Percentiles rank a stretch among this genome's conserved stretches.
Evolutionary conservation across 1,140 invertebrate genomes (phyloP).

Genomic region (Cepaea nemoralis): DNA sequence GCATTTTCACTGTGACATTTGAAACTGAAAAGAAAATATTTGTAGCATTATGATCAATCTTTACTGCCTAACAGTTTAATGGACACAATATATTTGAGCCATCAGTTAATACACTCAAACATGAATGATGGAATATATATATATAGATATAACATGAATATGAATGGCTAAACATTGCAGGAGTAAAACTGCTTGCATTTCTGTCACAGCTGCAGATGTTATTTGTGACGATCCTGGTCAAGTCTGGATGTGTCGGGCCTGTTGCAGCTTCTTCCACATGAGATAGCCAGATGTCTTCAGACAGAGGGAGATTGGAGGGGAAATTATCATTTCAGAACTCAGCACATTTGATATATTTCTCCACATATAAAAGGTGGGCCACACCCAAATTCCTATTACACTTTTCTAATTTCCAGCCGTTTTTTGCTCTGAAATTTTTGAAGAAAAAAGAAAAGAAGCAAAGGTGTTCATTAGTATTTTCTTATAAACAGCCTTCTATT

Average conservation of each 20-base stretch:
- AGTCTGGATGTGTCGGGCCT: conserved; percentile 36
- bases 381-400: conserved; percentile 40
- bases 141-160: too few relatives aligned
- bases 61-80: too few relatives aligned
- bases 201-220: conserved; percentile 1
- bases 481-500: not conserved
- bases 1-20: too few relatives aligned
- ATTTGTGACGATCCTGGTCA: not conserved
- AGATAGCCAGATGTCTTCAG: conserved; percentile 39
- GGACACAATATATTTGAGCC: too few relatives aligned
- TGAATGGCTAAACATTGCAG: not conserved
- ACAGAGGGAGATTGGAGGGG: not conserved
- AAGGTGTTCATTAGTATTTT: conserved; percentile 10
- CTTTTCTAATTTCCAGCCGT: conserved; percentile 61
- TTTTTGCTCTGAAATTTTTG: conserved; percentile 61
- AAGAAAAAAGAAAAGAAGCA: conserved; percentile 46
- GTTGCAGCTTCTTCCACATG: conserved; percentile 43
- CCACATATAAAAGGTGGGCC: conserved; percentile 23
- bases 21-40: too few relatives aligned
- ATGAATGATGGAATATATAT: too few relatives aligned
- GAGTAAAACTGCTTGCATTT: conserved; percentile 1
- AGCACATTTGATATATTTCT: conserved; percentile 31
- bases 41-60: too few relatives aligned
- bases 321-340: conserved; percentile 10
- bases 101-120: too few relatives aligned